These are phyloP conservation scores for Andrena trimmerana DNA, from an alignment of 2,888 invertebrate species.

Conservation along the genomic window DNA sequence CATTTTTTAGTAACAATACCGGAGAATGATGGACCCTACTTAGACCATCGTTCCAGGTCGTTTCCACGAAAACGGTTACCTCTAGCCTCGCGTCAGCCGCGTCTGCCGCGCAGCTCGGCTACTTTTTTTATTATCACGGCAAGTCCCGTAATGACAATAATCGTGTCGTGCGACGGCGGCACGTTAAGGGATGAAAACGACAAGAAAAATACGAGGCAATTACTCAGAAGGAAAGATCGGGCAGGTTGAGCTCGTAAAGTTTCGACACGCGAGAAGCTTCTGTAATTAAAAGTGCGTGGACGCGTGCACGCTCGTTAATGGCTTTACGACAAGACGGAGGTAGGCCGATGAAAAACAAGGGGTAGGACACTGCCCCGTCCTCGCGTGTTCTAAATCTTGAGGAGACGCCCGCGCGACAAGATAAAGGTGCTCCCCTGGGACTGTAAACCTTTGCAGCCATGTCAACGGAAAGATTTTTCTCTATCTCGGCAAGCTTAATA, in stretches of 20 bases:
- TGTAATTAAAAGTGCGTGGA: constrained; percentile 65
- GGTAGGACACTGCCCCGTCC: constrained; percentile 11
- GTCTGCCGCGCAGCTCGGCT: background rate
- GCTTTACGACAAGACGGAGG: constrained; percentile 23
- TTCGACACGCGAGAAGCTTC: constrained; percentile 41
- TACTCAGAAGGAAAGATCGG: constrained; percentile 38
- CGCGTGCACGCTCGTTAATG: constrained; percentile 42
- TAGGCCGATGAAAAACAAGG: constrained; percentile 4
- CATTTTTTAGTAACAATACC: constrained; percentile 4
- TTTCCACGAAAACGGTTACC: background rate
- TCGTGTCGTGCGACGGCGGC: background rate
- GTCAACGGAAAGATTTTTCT: constrained; percentile 17
- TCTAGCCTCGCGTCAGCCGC: background rate
- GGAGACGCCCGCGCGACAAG: constrained; percentile 18
- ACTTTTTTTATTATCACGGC: background rate
- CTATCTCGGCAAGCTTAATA: constrained; percentile 7
- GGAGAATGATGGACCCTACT: constrained; percentile 2
- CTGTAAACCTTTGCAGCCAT: background rate
- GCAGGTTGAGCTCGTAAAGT: constrained; percentile 45
- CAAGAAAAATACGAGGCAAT: constrained; percentile 55
- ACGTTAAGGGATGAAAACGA: constrained; percentile 17
- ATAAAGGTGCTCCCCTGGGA: background rate
- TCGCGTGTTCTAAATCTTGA: constrained; percentile 25
- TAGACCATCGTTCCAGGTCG: background rate
- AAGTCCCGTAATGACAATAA: constrained; percentile 19